Conservation (phyloP, 1,140 invertebrate genomes). For the Habropoda laboriosa region DNA sequence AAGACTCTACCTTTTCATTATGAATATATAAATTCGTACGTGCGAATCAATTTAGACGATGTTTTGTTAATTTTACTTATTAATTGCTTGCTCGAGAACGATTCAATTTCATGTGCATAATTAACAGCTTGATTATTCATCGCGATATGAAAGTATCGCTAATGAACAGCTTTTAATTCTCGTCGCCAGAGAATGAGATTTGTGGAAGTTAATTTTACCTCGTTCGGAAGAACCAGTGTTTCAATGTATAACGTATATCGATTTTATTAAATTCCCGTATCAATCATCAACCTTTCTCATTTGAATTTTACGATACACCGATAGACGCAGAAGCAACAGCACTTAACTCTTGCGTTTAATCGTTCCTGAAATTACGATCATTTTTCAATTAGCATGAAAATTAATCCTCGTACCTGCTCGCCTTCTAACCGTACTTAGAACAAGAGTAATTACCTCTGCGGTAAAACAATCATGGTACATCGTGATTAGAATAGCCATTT, state of each 20-base stretch:
- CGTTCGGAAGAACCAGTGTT: not conserved
- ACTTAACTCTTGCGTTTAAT: not conserved
- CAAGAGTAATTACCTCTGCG: constrained; percentile 19
- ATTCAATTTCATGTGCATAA: not conserved
- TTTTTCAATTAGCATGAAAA: constrained; percentile 16
- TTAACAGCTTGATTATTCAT: not conserved
- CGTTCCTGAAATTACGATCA: not conserved
- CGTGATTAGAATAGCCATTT: not conserved
- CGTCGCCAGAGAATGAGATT: not conserved
- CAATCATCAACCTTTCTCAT: not conserved
- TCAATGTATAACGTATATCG: not conserved
- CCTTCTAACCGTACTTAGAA: not conserved
- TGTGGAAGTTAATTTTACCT: not conserved
- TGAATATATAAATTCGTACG: not conserved
- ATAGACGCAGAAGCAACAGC: not conserved
- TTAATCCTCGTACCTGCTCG: not conserved
- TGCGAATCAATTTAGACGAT: not conserved
- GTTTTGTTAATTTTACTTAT: not conserved
- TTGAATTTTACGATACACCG: not conserved
- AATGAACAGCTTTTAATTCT: not conserved
- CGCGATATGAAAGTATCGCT: not conserved
- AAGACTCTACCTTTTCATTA: not conserved
- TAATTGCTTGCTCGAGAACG: not conserved
- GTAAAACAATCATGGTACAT: not conserved
- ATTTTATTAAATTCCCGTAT: not conserved